A percentile compares a stretch with the other conserved stretches of the same genome.
Evolutionary conservation across 2,113 vertebrate species (phyloP).

Genomic region (Oncorhynchus gorbuscha): DNA sequence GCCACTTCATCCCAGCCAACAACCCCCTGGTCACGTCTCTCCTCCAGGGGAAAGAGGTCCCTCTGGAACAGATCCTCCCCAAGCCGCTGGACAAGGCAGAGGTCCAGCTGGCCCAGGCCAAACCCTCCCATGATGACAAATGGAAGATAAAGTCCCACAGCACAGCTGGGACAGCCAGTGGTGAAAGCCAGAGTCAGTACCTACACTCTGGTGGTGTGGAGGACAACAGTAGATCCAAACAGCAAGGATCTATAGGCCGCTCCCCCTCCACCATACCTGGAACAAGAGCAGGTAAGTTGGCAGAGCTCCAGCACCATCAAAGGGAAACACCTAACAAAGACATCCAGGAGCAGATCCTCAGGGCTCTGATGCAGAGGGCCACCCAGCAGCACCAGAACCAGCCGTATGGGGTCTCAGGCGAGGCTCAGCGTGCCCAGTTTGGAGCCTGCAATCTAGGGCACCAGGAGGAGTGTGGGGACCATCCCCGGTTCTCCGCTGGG

Average conservation of each 20-base stretch:
- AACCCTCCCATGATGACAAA: slow-evolving; percentile 49
- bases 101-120: slow-evolving; percentile 7
- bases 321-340: slow-evolving; percentile 80
- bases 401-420: slow-evolving; percentile 41
- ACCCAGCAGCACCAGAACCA: slow-evolving; percentile 68
- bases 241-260: slow-evolving; percentile 55
- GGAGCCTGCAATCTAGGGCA: slow-evolving; percentile 67
- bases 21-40: slow-evolving; percentile 93
- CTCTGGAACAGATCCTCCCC: slow-evolving; percentile 91
- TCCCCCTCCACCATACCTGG: slow-evolving; percentile 24
- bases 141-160: slow-evolving; percentile 15
- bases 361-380: slow-evolving; percentile 81
- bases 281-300: slow-evolving; percentile 59
- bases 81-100: slow-evolving; percentile 68
- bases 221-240: slow-evolving; percentile 59
- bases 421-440: slow-evolving; percentile 70
- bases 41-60: slow-evolving; percentile 91
- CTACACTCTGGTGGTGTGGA: slow-evolving; percentile 33
- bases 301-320: slow-evolving; percentile 54
- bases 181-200: too few relatives aligned
- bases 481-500: slow-evolving; percentile 79
- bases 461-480: slow-evolving; percentile 61
- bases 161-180: slow-evolving; percentile 22
- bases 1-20: slow-evolving; percentile 88
- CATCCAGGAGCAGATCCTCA: slow-evolving; percentile 86